A percentile compares a stretch with the other conserved stretches of the same genome.
These are phyloP conservation scores for Rhinoptilus africanus DNA, from an alignment of 2,113 vertebrate species.

Conservation along the genomic window DNA sequence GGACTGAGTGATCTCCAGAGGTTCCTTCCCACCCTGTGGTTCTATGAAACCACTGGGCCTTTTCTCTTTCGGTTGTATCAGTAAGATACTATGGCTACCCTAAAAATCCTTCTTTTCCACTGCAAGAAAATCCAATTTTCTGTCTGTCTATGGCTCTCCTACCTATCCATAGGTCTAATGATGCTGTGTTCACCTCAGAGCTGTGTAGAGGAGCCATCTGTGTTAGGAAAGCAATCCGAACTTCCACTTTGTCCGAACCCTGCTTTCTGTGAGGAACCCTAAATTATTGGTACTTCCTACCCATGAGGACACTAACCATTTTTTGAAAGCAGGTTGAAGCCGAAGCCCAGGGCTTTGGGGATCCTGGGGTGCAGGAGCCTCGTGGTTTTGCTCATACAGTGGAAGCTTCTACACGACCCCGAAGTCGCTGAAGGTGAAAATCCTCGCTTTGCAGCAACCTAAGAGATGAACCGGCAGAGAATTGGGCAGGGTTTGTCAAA, in stretches of 20 bases:
- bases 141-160: neutral
- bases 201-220: neutral
- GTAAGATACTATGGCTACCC: neutral
- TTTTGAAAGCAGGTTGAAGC: neutral
- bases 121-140: neutral
- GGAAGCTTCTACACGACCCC: neutral
- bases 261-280: neutral
- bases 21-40: too few relatives aligned
- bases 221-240: neutral
- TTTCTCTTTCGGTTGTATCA: neutral
- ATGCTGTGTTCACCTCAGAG: accelerated
- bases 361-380: neutral
- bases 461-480: neutral
- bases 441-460: neutral
- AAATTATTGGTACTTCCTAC: neutral
- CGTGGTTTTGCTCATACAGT: neutral
- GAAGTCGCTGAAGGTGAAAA: neutral
- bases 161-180: neutral
- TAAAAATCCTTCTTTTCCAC: neutral
- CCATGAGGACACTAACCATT: accelerated
- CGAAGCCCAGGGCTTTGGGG: neutral
- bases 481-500: neutral
- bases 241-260: neutral
- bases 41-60: neutral
- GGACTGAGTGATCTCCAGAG: too few relatives aligned